Conservation (phyloP, 2,888 invertebrate species). For the Seira ritae region DNA sequence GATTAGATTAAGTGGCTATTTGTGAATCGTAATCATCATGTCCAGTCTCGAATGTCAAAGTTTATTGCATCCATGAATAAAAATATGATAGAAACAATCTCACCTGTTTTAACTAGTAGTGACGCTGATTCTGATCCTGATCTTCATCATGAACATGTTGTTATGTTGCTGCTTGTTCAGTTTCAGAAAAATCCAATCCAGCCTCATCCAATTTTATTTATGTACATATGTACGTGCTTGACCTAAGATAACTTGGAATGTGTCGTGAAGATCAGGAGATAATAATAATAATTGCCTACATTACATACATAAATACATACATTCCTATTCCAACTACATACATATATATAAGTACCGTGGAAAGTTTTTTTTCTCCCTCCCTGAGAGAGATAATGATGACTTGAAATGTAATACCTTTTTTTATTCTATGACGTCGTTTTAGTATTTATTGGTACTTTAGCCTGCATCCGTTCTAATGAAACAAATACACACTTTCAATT, state of each 20-base stretch:
- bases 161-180: background rate
- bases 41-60: slow-evolving; percentile 10
- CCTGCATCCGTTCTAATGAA: slow-evolving; percentile 3
- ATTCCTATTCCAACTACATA: too few species aligned
- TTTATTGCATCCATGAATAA: background rate
- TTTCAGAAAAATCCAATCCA: background rate
- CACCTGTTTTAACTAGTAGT: background rate
- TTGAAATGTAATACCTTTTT: too few species aligned
- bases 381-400: too few species aligned
- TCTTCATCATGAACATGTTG: too few species aligned
- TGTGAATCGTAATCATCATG: background rate
- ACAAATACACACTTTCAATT: slow-evolving; percentile 7
- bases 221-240: background rate
- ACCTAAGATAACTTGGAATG: slow-evolving; percentile 11
- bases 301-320: too few species aligned
- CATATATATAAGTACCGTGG: too few species aligned
- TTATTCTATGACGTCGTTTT: too few species aligned
- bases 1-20: background rate
- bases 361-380: too few species aligned
- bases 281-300: too few species aligned
- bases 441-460: too few species aligned
- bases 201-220: background rate
- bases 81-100: background rate
- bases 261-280: too few species aligned
- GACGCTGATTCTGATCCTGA: too few species aligned